Conservation (phyloP, 2,797 vertebrate species). For the Pantherophis vulpinus region DNA sequence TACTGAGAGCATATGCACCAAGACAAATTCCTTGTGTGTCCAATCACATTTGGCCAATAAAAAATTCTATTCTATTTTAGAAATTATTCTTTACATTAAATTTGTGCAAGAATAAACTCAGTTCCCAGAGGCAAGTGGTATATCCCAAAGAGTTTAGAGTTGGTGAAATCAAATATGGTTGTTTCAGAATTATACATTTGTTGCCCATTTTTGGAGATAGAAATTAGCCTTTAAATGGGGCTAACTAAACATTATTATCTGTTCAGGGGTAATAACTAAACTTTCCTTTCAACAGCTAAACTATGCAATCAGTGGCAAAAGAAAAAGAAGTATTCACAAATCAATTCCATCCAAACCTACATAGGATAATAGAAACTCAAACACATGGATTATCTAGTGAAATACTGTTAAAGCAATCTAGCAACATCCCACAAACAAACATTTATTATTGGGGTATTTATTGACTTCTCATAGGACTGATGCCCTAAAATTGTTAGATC, state of each 20-base stretch:
- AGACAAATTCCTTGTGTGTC: too few species aligned
- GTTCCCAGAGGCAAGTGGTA: neutral
- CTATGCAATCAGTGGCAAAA: neutral
- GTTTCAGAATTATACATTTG: neutral
- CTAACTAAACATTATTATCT: constrained; percentile 7
- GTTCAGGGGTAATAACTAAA: neutral
- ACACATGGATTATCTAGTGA: neutral
- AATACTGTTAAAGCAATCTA: neutral
- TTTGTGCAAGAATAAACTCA: constrained; percentile 23
- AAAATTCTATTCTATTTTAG: too few species aligned
- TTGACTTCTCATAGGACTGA: neutral
- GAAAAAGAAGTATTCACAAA: neutral
- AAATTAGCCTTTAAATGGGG: neutral
- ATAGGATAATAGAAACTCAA: neutral
- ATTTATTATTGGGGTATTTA: neutral
- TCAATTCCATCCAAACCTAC: neutral
- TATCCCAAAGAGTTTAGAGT: neutral
- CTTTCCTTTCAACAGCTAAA: neutral
- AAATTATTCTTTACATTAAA: constrained; percentile 36
- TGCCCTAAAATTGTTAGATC: neutral
- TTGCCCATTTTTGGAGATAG: neutral
- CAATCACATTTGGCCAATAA: too few species aligned
- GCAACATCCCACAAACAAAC: neutral
- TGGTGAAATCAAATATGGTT: neutral
- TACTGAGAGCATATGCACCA: too few species aligned